Evolutionary conservation across 2,113 vertebrate genomes (phyloP).

Genomic region (Hypomesus transpacificus): DNA sequence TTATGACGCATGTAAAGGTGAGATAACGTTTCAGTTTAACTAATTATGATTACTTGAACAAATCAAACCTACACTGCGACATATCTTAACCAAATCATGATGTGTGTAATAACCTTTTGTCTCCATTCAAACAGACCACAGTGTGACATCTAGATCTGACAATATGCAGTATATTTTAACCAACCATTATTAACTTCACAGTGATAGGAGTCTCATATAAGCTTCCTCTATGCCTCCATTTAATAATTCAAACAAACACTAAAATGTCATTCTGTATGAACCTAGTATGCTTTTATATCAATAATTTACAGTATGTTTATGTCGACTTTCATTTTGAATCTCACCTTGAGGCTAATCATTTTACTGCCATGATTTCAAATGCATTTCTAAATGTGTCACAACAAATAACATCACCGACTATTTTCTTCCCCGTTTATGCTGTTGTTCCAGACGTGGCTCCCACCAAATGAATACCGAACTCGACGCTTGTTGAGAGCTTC

Average conservation of each 20-base stretch:
- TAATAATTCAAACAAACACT: no score
- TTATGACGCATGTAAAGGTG: conserved; percentile 54
- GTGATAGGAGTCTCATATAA: no score
- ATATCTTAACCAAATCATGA: no score
- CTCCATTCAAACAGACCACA: no score
- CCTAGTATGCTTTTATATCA: neutral
- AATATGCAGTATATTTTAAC: neutral
- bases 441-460: conserved; percentile 52
- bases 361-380: neutral
- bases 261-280: neutral
- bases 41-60: no score
- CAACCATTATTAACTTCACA: neutral
- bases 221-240: no score
- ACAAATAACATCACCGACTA: neutral
- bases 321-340: neutral
- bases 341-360: neutral
- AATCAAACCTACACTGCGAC: no score
- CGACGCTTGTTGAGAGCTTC: conserved; percentile 58
- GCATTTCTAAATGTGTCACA: neutral
- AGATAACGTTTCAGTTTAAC: conserved; percentile 18
- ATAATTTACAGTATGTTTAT: neutral
- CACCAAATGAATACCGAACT: conserved; percentile 54
- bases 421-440: conserved; percentile 3
- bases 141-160: no score
- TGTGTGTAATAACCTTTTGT: no score